Evolutionary conservation across 2,888 invertebrate species (phyloP).

Genomic region (Cantharis lateralis): DNA sequence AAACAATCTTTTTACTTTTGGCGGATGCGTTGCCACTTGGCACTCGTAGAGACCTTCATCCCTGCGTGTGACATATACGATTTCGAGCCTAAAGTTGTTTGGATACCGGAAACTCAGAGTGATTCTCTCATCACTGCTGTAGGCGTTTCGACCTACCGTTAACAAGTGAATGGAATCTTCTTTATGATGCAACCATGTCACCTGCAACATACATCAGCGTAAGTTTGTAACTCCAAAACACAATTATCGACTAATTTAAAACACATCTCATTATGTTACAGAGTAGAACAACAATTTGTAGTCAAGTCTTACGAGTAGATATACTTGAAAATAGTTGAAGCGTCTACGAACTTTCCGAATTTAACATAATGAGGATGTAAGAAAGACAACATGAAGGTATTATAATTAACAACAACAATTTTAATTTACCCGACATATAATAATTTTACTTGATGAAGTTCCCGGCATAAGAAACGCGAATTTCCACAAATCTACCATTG

Average conservation of each 20-base stretch:
- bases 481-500: background rate
- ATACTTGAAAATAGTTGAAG: conserved; percentile 5
- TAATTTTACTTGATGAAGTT: conserved; percentile 1
- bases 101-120: conserved; percentile 65
- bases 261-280: conserved; percentile 3
- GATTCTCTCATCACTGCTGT: conserved; percentile 64
- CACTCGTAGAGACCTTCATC: conserved; percentile 69
- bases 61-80: conserved; percentile 61
- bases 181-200: conserved; percentile 64
- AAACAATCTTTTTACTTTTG: conserved; percentile 63
- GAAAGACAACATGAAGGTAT: conserved; percentile 1
- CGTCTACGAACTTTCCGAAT: conserved; percentile 7
- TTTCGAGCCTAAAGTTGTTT: conserved; percentile 67
- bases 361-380: conserved; percentile 1
- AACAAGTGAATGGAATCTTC: conserved; percentile 63
- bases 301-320: background rate
- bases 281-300: background rate
- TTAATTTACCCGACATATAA: background rate
- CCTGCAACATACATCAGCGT: conserved; percentile 54
- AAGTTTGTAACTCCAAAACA: background rate
- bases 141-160: conserved; percentile 62
- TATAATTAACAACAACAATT: background rate
- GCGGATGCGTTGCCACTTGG: conserved; percentile 68
- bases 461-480: conserved; percentile 2
- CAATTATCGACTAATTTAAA: conserved; percentile 10